Base-by-base conservation (phyloP, 1,140 invertebrate species). In the Drosophila takahashii region DNA sequence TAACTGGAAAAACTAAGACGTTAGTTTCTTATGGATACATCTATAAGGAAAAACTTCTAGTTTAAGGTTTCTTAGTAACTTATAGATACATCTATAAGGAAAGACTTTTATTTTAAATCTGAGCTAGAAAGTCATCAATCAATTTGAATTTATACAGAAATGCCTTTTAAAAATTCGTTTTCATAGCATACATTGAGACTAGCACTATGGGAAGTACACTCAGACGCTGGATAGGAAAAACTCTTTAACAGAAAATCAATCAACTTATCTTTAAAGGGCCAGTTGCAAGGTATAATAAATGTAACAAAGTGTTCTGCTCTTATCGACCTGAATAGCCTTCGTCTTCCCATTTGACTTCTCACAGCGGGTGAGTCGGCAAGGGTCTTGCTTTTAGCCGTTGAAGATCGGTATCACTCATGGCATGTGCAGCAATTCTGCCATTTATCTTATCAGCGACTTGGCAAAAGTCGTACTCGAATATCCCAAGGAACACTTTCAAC, bases 361-460 rank as follows among this genome's bases (percentile, higher is more conserved):
- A 41, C 73, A 77, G 73, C 73, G 50, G 73, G 73, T 34, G n/a
- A 51, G 44, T 36, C 15, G 9, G 36, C n/a, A 29, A 61, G 41
- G 50, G 39, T 9, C 50, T 27, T 39, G 15, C 2, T 15, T 10
- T 16, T 11, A 34, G 16, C 18, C 26, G 47, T 36, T 41, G 37
- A 32, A 60, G 74, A 67, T 77, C 41, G 27, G 2, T 53, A 45
- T 65, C 53, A 10, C 26, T 4, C 11, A 22, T 58, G 80, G 65
- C 75, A 79, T 81, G 78, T 74, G 62, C 67, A 71, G 41, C 59
- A 50, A 39, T 74, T 84, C 69, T 87, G 83, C 81, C 69, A 87
- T 87, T 87, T 86, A 86, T 86, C 83, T 86, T 76, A 86, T 86
- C 79, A 86, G 53, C 56, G 41, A 48, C 22, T 64, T 75, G 53